phyloP scores from a whole-genome alignment of 1,140 invertebrate genomes.

The Panulirus ornatus region DNA sequence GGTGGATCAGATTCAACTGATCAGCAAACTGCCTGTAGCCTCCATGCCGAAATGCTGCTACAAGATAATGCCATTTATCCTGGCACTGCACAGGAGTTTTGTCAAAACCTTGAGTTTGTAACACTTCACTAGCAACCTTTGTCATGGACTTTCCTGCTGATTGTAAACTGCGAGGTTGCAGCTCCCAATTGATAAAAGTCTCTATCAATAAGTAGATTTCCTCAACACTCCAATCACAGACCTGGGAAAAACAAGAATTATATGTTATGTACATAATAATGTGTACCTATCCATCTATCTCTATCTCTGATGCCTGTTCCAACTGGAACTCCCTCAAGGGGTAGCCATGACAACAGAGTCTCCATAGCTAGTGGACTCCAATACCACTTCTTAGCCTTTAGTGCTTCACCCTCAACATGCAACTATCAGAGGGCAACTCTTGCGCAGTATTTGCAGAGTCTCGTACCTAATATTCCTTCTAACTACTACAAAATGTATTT shows the following conservation, averaged over 20 bases:
- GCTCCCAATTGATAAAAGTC: constrained; percentile 16
- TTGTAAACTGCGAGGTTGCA: constrained; percentile 31
- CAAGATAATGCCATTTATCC: constrained; percentile 51
- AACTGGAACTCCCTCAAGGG: too few relatives aligned
- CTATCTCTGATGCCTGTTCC: too few relatives aligned
- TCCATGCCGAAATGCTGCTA: constrained; percentile 39
- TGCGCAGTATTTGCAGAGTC: too few relatives aligned
- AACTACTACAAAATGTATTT: too few relatives aligned
- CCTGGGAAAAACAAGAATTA: constrained; percentile 22
- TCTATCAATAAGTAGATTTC: constrained; percentile 46
- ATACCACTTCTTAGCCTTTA: too few relatives aligned
- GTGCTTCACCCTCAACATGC: too few relatives aligned
- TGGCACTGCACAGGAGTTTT: constrained; percentile 47
- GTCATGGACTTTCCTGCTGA: background rate
- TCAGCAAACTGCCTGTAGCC: constrained; percentile 45
- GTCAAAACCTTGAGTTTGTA: constrained; percentile 34
- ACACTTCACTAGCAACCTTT: constrained; percentile 11
- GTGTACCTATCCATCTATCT: too few relatives aligned
- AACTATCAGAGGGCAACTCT: too few relatives aligned
- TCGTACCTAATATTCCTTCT: too few relatives aligned
- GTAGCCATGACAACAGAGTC: too few relatives aligned
- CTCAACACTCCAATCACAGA: constrained; percentile 40
- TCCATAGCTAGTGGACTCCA: too few relatives aligned
- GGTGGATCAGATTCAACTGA: constrained; percentile 34
- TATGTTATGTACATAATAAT: too few relatives aligned